A percentile compares a stretch with the other conserved stretches of the same genome.
phyloP scores from a whole-genome alignment of 2,113 vertebrate genomes.

The Fulica atra region DNA sequence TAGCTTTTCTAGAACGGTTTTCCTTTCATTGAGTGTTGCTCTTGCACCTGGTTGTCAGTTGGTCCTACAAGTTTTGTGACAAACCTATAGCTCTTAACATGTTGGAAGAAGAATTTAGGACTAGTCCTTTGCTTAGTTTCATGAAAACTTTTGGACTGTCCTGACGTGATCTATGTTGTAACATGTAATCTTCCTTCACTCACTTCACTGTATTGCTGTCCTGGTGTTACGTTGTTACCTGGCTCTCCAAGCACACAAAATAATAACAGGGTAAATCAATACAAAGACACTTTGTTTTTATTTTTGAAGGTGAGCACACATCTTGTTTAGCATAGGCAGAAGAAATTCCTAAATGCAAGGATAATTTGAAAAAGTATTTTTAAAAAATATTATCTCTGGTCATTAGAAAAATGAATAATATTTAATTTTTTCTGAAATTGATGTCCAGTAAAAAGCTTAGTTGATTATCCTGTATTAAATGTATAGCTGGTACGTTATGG shows the following conservation, averaged over 20 bases:
- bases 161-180: neutral
- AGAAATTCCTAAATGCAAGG: neutral
- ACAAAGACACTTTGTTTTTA: neutral
- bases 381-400: neutral
- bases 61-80: neutral
- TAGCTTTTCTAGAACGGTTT: neutral
- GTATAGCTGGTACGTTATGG: neutral
- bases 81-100: fast-evolving
- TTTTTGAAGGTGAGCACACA: neutral
- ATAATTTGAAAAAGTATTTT: neutral
- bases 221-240: neutral
- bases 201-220: neutral
- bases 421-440: neutral
- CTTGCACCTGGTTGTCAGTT: neutral
- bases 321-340: neutral
- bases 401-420: neutral
- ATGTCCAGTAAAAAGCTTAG: neutral
- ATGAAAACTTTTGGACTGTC: neutral
- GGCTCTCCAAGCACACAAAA: neutral
- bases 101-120: neutral
- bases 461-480: neutral
- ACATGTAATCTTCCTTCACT: neutral
- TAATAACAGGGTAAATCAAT: neutral
- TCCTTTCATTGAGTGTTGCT: neutral
- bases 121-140: neutral